phyloP scores from a whole-genome alignment of 2,797 vertebrate species.

The Heliangelus exortis region DNA sequence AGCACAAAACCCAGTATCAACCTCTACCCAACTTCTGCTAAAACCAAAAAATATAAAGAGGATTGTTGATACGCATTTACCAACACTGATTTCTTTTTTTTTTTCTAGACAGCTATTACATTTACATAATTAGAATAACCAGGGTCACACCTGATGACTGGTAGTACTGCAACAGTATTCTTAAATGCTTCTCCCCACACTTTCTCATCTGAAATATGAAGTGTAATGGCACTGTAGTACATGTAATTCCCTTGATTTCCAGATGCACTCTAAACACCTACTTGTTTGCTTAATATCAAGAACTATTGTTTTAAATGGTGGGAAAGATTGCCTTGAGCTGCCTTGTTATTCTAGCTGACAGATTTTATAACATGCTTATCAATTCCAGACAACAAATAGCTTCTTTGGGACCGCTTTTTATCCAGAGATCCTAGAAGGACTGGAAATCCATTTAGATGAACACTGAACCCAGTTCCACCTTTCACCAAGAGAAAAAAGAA shows the following conservation, averaged over 20 bases:
- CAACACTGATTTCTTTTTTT: not conserved
- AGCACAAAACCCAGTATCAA: not conserved
- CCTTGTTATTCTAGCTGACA: constrained; percentile 34
- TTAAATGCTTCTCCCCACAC: rapidly evolving
- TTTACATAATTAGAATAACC: not conserved
- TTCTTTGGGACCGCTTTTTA: constrained; percentile 39
- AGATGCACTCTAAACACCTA: constrained; percentile 1
- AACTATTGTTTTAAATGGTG: constrained; percentile 17
- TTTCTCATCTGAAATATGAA: not conserved
- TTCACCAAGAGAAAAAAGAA: not conserved
- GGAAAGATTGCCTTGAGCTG: constrained; percentile 41
- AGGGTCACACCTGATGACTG: not conserved
- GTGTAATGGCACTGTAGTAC: not conserved
- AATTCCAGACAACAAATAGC: constrained; percentile 50
- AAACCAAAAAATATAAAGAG: not conserved
- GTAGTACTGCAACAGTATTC: not conserved
- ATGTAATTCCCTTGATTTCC: not conserved
- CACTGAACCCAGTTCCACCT: not conserved
- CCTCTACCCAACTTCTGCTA: not conserved
- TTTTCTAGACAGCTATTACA: not conserved
- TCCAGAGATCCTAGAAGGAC: not conserved
- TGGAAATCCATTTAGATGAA: constrained; percentile 48
- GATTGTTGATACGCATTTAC: not conserved
- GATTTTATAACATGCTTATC: constrained; percentile 61
- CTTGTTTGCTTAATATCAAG: constrained; percentile 19